Evolutionary conservation across 1,140 invertebrate genomes (phyloP).

Genomic region (Subanguina moxae): DNA sequence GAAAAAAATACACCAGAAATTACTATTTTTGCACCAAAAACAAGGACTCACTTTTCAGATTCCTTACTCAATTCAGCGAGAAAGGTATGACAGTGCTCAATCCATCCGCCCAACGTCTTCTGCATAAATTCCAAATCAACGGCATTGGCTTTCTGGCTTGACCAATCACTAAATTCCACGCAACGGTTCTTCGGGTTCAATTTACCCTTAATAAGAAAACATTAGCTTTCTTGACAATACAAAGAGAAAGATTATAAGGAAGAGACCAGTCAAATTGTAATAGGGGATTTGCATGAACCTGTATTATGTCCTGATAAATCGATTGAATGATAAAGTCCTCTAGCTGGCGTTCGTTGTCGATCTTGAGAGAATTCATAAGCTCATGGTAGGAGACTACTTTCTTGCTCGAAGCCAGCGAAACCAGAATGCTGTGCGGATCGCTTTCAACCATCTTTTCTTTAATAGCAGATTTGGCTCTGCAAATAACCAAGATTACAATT

Average conservation of each 20-base stretch:
- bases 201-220: neutral
- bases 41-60: neutral
- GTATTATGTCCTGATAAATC: conserved; percentile 26
- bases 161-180: conserved; percentile 5
- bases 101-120: conserved; percentile 6
- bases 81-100: conserved; percentile 1
- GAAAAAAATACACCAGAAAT: neutral
- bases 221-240: no score
- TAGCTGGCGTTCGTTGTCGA: conserved; percentile 25
- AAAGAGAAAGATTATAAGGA: no score
- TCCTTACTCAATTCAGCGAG: neutral
- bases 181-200: conserved; percentile 9
- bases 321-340: conserved; percentile 24
- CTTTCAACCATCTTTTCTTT: conserved; percentile 15
- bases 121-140: conserved; percentile 1
- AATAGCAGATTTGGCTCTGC: neutral
- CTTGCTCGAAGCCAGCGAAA: conserved; percentile 4
- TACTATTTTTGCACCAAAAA: neutral
- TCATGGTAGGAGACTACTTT: conserved; percentile 20
- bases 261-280: no score
- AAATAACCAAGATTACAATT: neutral
- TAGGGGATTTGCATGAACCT: neutral
- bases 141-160: neutral
- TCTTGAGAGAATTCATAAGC: conserved; percentile 10
- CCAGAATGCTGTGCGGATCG: conserved; percentile 9